Percentiles rank a stretch among this genome's conserved stretches.
These are phyloP conservation scores for Nycticebus coucang DNA, from an alignment of 2,113 vertebrate species.

Conservation along the genomic window DNA sequence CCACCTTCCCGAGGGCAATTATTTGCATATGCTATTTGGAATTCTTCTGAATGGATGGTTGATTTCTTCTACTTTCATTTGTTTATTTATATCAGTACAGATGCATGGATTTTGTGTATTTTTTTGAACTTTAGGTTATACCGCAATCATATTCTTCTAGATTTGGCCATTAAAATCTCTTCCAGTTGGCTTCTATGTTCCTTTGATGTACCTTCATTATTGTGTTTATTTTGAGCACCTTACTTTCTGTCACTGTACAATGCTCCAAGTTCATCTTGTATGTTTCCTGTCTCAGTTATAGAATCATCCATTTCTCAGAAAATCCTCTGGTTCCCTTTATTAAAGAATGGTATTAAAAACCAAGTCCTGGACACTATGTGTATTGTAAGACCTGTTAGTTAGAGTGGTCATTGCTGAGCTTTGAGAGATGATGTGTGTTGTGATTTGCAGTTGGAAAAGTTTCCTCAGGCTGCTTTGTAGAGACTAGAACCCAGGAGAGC, in stretches of 20 bases:
- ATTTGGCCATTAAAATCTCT: background rate
- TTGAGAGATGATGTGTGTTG: background rate
- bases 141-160: background rate
- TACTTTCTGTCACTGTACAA: background rate
- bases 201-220: background rate
- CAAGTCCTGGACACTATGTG: background rate
- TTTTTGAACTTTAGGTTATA: background rate
- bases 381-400: background rate
- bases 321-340: background rate
- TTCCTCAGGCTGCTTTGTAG: background rate
- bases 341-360: background rate
- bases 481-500: background rate
- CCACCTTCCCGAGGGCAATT: background rate
- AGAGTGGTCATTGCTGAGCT: background rate
- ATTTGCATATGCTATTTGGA: background rate
- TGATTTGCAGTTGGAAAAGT: background rate
- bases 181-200: background rate
- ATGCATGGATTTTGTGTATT: background rate
- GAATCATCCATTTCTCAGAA: background rate
- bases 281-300: background rate
- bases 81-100: background rate
- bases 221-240: background rate
- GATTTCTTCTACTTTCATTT: background rate
- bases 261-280: background rate
- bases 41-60: background rate